Evolutionary conservation across 2,888 invertebrate genomes (phyloP).

Genomic region (Rhamphomyia laevipes): DNA sequence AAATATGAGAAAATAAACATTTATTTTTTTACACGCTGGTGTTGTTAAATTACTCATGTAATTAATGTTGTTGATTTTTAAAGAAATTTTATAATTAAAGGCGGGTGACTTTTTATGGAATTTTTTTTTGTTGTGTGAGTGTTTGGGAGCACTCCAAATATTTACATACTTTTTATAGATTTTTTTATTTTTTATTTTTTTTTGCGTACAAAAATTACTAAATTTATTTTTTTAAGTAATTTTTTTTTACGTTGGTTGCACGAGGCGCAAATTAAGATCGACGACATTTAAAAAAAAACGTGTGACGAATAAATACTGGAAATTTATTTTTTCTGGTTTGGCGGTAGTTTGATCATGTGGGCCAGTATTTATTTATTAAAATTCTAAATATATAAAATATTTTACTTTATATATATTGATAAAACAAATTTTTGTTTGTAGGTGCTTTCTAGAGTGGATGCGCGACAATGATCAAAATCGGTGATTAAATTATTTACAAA

Average conservation of each 20-base stretch:
- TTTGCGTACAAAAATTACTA: background rate
- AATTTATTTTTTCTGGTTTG: background rate
- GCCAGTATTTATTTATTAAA: background rate
- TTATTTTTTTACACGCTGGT: no score
- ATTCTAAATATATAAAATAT: background rate
- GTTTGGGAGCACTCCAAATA: no score
- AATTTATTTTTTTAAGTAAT: background rate
- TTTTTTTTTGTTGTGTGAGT: background rate
- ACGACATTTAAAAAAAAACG: background rate
- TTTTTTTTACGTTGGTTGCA: background rate
- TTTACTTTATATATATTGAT: background rate
- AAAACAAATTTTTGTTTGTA: background rate
- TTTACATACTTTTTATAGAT: background rate
- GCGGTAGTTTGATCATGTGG: background rate
- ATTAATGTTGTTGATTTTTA: no score
- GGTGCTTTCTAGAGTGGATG: background rate
- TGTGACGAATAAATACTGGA: background rate
- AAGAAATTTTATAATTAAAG: background rate
- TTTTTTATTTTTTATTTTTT: background rate
- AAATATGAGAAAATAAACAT: no score
- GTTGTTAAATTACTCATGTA: no score
- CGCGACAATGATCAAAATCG: no score
- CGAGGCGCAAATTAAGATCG: background rate
- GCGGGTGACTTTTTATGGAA: background rate
- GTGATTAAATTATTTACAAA: no score